Percentiles rank a stretch among this genome's conserved stretches.
phyloP scores from a whole-genome alignment of 2,888 invertebrate genomes.

The Clunio marinus region DNA sequence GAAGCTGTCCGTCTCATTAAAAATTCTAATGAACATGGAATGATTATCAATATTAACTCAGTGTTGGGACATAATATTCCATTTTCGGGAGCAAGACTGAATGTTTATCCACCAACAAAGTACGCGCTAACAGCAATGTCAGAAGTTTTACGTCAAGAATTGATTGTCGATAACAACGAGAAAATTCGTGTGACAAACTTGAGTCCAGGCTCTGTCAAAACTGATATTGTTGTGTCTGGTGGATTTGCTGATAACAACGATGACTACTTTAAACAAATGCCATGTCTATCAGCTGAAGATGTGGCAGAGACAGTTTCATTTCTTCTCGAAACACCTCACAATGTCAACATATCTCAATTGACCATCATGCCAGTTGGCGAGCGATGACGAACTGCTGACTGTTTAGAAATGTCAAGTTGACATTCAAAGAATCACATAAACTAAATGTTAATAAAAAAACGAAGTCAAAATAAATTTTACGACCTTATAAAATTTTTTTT shows the following conservation, averaged over 20 bases:
- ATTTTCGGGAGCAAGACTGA: no score
- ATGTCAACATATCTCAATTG: neutral
- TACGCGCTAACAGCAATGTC: slow-evolving; percentile 56
- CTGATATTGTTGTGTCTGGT: neutral
- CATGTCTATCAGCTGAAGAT: neutral
- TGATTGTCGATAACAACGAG: slow-evolving; percentile 42
- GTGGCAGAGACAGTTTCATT: neutral
- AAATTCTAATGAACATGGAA: neutral
- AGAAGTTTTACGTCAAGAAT: slow-evolving; percentile 57
- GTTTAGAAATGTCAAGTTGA: neutral
- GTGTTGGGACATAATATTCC: neutral
- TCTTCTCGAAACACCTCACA: neutral
- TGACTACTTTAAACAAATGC: neutral
- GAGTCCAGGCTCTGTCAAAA: neutral
- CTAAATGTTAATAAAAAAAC: no score
- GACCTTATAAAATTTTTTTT: neutral
- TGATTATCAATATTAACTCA: neutral
- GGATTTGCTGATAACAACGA: neutral
- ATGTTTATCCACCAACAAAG: slow-evolving; percentile 58
- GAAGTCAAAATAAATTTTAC: no score
- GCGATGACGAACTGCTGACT: no score
- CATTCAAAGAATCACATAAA: no score
- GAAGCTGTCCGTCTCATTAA: neutral
- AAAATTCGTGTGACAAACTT: neutral
- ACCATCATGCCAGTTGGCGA: neutral